A percentile compares a stretch with the other conserved stretches of the same genome.
phyloP scores from a whole-genome alignment of 2,113 vertebrate species.

The Leuciscus idus region DNA sequence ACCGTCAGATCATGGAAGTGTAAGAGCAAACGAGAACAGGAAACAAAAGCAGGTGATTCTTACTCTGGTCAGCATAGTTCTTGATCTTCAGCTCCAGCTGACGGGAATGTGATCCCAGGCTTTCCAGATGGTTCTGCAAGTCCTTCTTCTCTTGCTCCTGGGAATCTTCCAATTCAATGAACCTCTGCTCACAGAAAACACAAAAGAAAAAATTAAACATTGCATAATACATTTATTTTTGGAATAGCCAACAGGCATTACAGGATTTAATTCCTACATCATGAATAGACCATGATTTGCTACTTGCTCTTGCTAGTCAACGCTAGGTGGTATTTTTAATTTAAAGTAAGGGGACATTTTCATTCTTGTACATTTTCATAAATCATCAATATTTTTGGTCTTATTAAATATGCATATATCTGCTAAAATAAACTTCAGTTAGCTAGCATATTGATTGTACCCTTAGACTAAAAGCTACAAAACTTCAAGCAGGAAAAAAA shows the following conservation, averaged over 20 bases:
- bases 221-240: background rate
- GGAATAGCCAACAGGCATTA: background rate
- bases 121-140: slow-evolving; percentile 88
- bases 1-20: background rate
- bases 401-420: background rate
- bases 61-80: slow-evolving; percentile 95
- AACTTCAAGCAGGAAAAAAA: background rate
- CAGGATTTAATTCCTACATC: background rate
- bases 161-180: slow-evolving; percentile 97
- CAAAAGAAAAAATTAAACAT: slow-evolving; percentile 6
- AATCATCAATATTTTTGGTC: background rate
- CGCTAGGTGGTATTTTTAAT: background rate
- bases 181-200: slow-evolving; percentile 80
- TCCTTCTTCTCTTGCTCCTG: slow-evolving; percentile 98
- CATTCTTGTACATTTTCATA: background rate
- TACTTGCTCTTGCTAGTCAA: background rate
- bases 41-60: slow-evolving; percentile 57
- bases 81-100: slow-evolving; percentile 95
- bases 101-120: slow-evolving; percentile 89
- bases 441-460: background rate
- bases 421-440: background rate
- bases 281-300: background rate
- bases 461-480: background rate
- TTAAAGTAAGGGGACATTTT: background rate
- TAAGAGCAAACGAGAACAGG: background rate